A percentile compares a stretch with the other conserved stretches of the same genome.
Conservation (phyloP, 2,797 vertebrate species). For the Peromyscus melanophrys region DNA sequence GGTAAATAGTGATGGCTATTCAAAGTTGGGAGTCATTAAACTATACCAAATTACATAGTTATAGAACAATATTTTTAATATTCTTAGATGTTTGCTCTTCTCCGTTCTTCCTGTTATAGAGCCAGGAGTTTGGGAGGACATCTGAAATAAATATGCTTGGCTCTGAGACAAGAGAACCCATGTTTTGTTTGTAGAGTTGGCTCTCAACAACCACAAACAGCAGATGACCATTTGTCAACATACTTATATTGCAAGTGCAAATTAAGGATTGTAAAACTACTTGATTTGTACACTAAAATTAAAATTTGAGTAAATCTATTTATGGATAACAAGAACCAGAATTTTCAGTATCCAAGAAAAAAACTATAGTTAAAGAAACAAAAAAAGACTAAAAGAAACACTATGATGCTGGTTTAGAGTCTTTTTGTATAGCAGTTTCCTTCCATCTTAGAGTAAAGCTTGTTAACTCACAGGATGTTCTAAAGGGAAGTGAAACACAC, state of each 20-base stretch:
- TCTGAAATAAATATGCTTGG: background rate
- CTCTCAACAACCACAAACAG: background rate
- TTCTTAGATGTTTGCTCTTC: background rate
- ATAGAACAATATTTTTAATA: background rate
- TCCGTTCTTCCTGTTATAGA: background rate
- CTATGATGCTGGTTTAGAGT: background rate
- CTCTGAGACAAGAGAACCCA: background rate
- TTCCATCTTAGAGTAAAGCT: background rate
- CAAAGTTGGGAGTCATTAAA: constrained; percentile 23
- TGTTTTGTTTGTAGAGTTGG: background rate
- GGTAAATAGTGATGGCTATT: background rate
- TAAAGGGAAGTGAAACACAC: background rate
- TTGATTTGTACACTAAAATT: background rate
- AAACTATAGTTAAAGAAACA: background rate
- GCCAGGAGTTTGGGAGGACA: background rate
- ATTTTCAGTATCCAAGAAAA: background rate
- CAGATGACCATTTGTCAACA: background rate
- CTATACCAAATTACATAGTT: constrained; percentile 26
- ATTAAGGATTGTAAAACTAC: background rate
- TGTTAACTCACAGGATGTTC: background rate
- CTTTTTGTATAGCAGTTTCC: background rate
- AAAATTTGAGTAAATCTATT: background rate
- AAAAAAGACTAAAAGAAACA: background rate
- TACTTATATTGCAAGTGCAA: background rate
- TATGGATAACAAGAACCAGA: background rate